These are phyloP conservation scores for Mallotus villosus DNA, from an alignment of 2,797 vertebrate species.

Conservation along the genomic window DNA sequence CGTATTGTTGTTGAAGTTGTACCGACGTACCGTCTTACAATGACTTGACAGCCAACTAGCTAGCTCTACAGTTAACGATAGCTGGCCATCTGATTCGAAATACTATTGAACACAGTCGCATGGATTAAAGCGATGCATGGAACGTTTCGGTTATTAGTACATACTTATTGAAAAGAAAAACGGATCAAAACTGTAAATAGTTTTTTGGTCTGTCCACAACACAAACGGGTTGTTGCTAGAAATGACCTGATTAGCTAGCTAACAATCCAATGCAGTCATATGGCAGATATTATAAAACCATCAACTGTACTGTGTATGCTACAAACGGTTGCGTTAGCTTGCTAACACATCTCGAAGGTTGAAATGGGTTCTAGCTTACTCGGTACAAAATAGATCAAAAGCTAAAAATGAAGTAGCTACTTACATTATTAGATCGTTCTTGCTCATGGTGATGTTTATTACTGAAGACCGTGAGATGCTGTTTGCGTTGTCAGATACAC, in stretches of 20 bases:
- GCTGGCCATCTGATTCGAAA: background rate
- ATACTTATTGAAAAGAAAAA: background rate
- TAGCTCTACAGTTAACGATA: background rate
- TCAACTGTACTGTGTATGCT: no score
- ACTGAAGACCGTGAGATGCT: background rate
- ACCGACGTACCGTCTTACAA: no score
- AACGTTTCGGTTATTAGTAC: background rate
- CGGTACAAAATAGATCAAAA: background rate
- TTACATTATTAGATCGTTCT: conserved; percentile 69
- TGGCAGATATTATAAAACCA: no score
- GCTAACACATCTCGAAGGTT: no score
- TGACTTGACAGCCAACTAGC: no score
- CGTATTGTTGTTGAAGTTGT: no score
- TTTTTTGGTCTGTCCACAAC: background rate
- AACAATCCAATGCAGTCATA: background rate
- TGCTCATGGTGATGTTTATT: conserved; percentile 62
- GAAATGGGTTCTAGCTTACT: background rate
- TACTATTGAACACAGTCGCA: no score
- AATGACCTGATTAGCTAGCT: background rate
- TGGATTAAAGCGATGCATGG: no score
- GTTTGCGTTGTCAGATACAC: conserved; percentile 9
- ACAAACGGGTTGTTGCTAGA: background rate
- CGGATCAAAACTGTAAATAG: background rate
- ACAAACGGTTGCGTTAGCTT: no score
- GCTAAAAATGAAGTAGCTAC: conserved; percentile 29